Percentiles rank a stretch among this genome's conserved stretches.
These are phyloP conservation scores for Cephalopholis sonnerati DNA, from an alignment of 2,113 vertebrate genomes.

Conservation along the genomic window DNA sequence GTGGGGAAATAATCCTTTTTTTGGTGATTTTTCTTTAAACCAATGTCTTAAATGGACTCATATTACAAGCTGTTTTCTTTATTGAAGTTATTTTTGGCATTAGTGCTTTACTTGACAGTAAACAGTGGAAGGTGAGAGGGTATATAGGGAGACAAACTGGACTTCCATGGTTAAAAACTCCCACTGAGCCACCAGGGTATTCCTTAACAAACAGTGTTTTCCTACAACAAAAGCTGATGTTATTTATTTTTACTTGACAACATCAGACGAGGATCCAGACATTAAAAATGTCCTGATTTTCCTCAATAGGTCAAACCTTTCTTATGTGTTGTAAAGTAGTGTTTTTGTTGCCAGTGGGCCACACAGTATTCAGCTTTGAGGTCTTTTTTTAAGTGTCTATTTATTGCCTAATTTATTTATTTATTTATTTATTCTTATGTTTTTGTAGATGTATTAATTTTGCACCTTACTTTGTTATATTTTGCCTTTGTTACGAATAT, in stretches of 20 bases:
- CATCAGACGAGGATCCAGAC: slow-evolving; percentile 63
- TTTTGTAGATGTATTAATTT: slow-evolving; percentile 75
- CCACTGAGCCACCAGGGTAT: slow-evolving; percentile 47
- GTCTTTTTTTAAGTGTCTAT: slow-evolving; percentile 62
- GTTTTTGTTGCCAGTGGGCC: slow-evolving; percentile 73
- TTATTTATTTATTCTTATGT: slow-evolving; percentile 62
- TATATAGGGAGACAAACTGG: slow-evolving; percentile 3
- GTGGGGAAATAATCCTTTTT: not conserved
- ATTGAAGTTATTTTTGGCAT: slow-evolving; percentile 32
- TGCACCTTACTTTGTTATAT: slow-evolving; percentile 84
- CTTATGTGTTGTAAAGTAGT: slow-evolving; percentile 68
- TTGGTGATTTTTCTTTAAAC: slow-evolving; percentile 14
- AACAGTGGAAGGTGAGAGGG: not conserved
- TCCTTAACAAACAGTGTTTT: slow-evolving; percentile 58
- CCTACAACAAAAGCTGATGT: slow-evolving; percentile 48
- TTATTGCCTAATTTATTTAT: slow-evolving; percentile 76
- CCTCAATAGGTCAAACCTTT: slow-evolving; percentile 83
- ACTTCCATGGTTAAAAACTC: slow-evolving; percentile 21
- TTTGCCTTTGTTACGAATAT: slow-evolving; percentile 88
- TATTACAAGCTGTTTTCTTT: slow-evolving; percentile 17
- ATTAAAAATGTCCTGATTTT: slow-evolving; percentile 80
- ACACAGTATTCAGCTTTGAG: slow-evolving; percentile 75
- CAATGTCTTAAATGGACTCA: slow-evolving; percentile 22
- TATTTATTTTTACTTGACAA: slow-evolving; percentile 60
- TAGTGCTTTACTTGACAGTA: slow-evolving; percentile 37